Evolutionary conservation across 2,113 vertebrate species (phyloP).

Genomic region (Formicarius rufipectus): DNA sequence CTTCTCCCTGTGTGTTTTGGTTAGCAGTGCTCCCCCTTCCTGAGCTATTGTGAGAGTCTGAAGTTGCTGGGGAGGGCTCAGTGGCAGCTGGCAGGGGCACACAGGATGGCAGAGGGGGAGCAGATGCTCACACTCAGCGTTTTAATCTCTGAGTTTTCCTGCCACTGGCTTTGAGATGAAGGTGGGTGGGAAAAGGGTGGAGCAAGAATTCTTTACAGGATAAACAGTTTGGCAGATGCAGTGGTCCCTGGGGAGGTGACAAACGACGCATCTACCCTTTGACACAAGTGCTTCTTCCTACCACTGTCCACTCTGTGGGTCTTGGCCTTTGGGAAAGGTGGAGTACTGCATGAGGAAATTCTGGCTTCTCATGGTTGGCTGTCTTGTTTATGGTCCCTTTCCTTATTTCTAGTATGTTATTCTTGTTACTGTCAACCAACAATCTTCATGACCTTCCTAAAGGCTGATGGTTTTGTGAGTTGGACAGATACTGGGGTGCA

Average conservation of each 20-base stretch:
- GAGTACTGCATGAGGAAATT: not conserved
- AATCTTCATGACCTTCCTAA: not conserved
- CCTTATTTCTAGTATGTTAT: not conserved
- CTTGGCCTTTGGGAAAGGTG: not conserved
- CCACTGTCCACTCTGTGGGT: not conserved
- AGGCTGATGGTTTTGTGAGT: not conserved
- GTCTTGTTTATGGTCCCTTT: not conserved
- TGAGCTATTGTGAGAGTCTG: not conserved
- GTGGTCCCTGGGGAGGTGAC: not conserved
- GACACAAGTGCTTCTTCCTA: not conserved
- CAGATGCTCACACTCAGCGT: not conserved
- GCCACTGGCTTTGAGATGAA: not conserved
- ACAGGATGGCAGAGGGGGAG: not conserved
- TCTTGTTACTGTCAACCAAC: not conserved
- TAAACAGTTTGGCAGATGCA: not conserved
- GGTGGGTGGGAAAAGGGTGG: not conserved
- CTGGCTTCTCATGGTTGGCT: fast-evolving
- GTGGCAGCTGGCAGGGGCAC: not conserved
- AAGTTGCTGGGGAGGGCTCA: not conserved
- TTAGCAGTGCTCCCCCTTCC: not conserved
- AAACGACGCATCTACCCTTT: not conserved
- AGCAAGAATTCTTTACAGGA: not conserved
- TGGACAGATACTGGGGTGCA: not conserved
- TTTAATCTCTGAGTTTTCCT: not conserved
- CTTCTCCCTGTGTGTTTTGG: not conserved